Conservation (phyloP, 2,888 invertebrate genomes). For the Idaea dimidiata region DNA sequence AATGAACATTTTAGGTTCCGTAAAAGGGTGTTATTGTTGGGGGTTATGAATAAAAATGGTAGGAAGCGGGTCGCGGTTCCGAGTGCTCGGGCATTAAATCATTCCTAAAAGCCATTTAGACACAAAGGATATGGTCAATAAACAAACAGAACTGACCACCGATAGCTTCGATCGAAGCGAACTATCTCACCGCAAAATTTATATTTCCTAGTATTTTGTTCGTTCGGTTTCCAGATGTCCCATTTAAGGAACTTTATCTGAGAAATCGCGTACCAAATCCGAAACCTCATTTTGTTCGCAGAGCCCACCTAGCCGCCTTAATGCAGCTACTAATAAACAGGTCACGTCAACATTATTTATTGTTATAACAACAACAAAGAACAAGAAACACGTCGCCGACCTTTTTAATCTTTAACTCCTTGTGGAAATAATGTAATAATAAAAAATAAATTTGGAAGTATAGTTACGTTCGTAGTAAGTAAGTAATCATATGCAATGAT, state of each 20-base stretch:
- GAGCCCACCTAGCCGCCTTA: conserved; percentile 53
- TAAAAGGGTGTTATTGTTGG: conserved; percentile 44
- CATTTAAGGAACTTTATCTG: conserved; percentile 49
- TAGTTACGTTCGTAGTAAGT: not conserved
- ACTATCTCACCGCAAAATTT: conserved; percentile 52
- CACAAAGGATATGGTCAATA: conserved; percentile 72
- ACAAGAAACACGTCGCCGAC: conserved; percentile 55
- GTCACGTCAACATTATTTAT: conserved; percentile 77
- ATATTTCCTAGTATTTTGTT: conserved; percentile 46
- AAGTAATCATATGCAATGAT: not conserved
- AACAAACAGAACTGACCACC: conserved; percentile 61
- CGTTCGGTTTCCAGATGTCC: conserved; percentile 46
- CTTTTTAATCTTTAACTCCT: conserved; percentile 53
- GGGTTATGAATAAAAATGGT: conserved; percentile 54
- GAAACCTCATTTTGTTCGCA: conserved; percentile 52
- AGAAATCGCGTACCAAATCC: conserved; percentile 48
- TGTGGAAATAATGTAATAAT: conserved; percentile 34
- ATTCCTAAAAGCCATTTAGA: conserved; percentile 61
- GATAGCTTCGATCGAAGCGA: conserved; percentile 50
- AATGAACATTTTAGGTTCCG: conserved; percentile 44
- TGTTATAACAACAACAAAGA: conserved; percentile 67
- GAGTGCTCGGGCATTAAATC: conserved; percentile 59
- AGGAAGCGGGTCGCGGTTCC: conserved; percentile 42
- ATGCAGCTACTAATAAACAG: conserved; percentile 72
- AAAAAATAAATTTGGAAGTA: conserved; percentile 12